Base-by-base conservation (phyloP, 1,140 invertebrate species). In the Papilio polyxenes region DNA sequence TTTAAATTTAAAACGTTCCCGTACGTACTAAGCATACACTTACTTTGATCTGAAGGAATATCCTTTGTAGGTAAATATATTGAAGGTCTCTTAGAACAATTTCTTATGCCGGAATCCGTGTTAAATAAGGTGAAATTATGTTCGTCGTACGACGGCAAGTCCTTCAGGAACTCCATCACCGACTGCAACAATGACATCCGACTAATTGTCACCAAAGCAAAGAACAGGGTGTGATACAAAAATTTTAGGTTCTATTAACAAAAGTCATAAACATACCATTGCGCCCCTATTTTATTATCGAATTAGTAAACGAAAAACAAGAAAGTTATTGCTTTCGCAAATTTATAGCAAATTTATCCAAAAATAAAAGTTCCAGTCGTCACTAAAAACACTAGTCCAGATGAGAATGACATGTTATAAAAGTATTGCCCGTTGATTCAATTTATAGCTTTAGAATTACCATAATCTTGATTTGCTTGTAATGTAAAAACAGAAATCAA, bases 11-110 rank as follows among this genome's bases (percentile, higher is more conserved):
- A 37, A 69, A 31, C 13, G 23, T 69, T 13, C 13, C 11, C 37
- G 23, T 37, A 72, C 15, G 31, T 77, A 53, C 83, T 81, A 86
- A 87, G 72, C 83, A 74, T 83, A 88, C 90, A 94, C 91, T 91
- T 91, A 98, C 97, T 96, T 96, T 98, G 98, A 95, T 98, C 97
- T 59, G 97, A 97, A 85, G 98, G 97, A 91, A 97, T 96, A 89
- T 98, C 98, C 93, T 97, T 98, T 31, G 98, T 98, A 56, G 97
- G 97, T 80, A 98, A 96, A 94, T 98, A 99, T 62, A 98, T 97
- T 20, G 98, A 97, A 75, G 98, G 98, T 87, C 97, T 96, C 95
- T 98, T 98, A 10, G 97, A 96, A 91, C 97, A 97, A 51, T 96
- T 97, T 92, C 97, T 96, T 86, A 97, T 98, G 59, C 97, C 97